A percentile compares a stretch with the other conserved stretches of the same genome.
phyloP scores from a whole-genome alignment of 1,140 invertebrate genomes.

The Cyclargus thomasi region DNA sequence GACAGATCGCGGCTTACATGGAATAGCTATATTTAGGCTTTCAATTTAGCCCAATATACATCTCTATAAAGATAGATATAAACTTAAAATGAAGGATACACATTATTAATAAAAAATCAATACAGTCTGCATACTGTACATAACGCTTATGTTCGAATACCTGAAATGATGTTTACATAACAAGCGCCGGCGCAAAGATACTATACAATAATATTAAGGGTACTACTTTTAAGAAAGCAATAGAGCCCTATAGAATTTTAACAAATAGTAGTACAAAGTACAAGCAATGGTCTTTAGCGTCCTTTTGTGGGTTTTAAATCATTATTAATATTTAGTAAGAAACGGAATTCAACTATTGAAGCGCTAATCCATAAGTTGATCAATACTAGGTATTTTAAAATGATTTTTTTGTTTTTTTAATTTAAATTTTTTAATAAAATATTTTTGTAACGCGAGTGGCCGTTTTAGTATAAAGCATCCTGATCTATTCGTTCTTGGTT shows the following conservation, averaged over 20 bases:
- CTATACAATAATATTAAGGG: neutral
- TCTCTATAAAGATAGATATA: too few species aligned
- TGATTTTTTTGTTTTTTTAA: too few species aligned
- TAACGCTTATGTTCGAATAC: too few species aligned
- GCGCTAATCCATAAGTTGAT: neutral
- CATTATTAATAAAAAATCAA: too few species aligned
- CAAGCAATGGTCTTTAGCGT: neutral
- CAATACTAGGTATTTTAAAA: neutral
- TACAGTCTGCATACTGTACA: too few species aligned
- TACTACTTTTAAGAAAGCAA: neutral
- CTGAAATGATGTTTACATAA: neutral
- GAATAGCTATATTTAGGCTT: too few species aligned
- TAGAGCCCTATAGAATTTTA: neutral
- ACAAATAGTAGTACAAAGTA: neutral
- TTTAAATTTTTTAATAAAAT: neutral
- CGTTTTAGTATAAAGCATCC: too few species aligned
- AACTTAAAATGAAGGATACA: too few species aligned
- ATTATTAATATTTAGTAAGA: conserved; percentile 7
- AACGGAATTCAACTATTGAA: neutral
- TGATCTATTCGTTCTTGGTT: too few species aligned
- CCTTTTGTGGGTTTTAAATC: neutral
- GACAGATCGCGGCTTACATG: too few species aligned
- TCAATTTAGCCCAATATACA: too few species aligned
- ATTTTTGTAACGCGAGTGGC: neutral
- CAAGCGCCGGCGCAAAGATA: neutral